Evolutionary conservation across 2,113 vertebrate species (phyloP).

Genomic region (Atractosteus spatula): DNA sequence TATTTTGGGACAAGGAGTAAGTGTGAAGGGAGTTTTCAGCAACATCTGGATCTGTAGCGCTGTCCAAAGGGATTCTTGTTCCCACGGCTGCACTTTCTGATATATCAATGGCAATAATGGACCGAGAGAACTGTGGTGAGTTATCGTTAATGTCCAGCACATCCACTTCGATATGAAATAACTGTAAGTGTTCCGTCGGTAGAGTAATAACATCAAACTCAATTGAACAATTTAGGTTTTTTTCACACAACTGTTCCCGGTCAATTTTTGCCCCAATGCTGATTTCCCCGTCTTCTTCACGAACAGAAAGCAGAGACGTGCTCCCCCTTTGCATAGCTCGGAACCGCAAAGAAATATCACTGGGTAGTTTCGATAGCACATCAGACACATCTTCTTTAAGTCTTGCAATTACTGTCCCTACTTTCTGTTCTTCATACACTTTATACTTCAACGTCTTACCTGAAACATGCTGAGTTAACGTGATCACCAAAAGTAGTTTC

Average conservation of each 20-base stretch:
- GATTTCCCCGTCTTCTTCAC: constrained; percentile 90
- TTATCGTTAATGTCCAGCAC: constrained; percentile 97
- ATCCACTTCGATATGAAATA: constrained; percentile 94
- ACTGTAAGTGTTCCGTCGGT: constrained; percentile 89
- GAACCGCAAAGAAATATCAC: constrained; percentile 79
- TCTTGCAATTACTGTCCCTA: constrained; percentile 85
- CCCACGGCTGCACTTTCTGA: constrained; percentile 93
- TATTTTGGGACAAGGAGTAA: constrained; percentile 83
- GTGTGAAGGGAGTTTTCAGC: constrained; percentile 89
- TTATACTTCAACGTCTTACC: constrained; percentile 88
- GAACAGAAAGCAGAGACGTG: constrained; percentile 75
- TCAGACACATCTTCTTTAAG: constrained; percentile 85
- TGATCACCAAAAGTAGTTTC: constrained; percentile 51
- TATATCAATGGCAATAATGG: constrained; percentile 90
- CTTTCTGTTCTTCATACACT: constrained; percentile 93
- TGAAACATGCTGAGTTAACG: constrained; percentile 43
- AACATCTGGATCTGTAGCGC: constrained; percentile 88
- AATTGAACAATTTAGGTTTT: constrained; percentile 92
- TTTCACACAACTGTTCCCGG: constrained; percentile 90
- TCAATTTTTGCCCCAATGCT: constrained; percentile 88
- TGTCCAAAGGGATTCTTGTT: constrained; percentile 88
- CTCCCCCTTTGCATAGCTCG: constrained; percentile 88
- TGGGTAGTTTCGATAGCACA: constrained; percentile 76
- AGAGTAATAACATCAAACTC: constrained; percentile 96
- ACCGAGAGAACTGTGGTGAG: constrained; percentile 85